Conservation (phyloP, 1,140 invertebrate genomes). For the Teleogryllus occipitalis region DNA sequence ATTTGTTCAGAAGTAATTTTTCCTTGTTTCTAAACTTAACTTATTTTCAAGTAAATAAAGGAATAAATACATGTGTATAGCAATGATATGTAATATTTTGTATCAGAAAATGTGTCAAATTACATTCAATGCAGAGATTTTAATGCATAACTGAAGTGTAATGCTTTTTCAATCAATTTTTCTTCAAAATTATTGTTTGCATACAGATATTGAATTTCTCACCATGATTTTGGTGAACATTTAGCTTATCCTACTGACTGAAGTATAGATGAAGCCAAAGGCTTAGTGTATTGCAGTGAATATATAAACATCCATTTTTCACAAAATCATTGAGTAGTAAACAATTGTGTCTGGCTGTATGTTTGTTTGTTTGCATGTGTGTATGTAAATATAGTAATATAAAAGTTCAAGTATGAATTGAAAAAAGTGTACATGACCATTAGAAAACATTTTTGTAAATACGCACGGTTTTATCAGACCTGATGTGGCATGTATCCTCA, state of each 20-base stretch:
- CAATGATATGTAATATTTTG: background rate
- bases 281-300: background rate
- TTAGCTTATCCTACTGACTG: background rate
- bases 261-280: background rate
- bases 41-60: background rate
- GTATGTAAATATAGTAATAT: background rate
- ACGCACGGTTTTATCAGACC: background rate
- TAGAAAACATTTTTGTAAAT: background rate
- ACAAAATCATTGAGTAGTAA: background rate
- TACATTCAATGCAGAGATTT: background rate
- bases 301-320: background rate
- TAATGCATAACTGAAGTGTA: background rate
- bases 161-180: background rate
- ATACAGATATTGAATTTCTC: no score
- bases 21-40: background rate
- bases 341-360: background rate
- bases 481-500: background rate
- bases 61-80: background rate
- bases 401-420: background rate
- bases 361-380: background rate
- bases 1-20: no score
- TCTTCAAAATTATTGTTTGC: no score
- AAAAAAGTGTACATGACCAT: background rate
- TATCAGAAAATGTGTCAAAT: background rate
- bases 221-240: background rate